These are phyloP conservation scores for Otolemur crassicaudatus DNA, from an alignment of 2,797 vertebrate genomes.

Conservation along the genomic window DNA sequence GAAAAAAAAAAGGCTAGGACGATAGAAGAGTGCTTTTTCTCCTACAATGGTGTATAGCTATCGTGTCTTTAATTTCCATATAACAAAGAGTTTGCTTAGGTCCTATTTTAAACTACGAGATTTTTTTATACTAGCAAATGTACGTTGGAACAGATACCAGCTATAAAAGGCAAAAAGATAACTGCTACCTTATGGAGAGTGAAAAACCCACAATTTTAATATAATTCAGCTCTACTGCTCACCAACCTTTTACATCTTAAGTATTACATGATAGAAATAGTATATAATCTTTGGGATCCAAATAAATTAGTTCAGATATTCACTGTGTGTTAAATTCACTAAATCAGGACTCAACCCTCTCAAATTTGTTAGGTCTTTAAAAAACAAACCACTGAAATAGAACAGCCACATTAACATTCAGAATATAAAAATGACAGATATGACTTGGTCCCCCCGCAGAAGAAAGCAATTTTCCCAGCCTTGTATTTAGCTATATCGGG, in stretches of 20 bases:
- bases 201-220: constrained; percentile 63
- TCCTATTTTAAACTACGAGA: constrained; percentile 57
- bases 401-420: constrained; percentile 74
- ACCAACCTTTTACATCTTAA: constrained; percentile 73
- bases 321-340: constrained; percentile 70
- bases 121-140: constrained; percentile 54
- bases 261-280: constrained; percentile 75
- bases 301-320: constrained; percentile 78
- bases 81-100: constrained; percentile 54
- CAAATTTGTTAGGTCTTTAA: constrained; percentile 73
- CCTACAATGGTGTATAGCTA: not conserved
- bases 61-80: constrained; percentile 4
- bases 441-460: constrained; percentile 63
- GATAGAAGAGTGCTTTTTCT: not conserved
- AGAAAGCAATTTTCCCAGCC: constrained; percentile 64
- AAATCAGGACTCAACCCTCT: constrained; percentile 71
- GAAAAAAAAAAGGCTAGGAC: not conserved
- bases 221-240: constrained; percentile 60
- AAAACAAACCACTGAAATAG: constrained; percentile 70
- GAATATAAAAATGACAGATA: constrained; percentile 70
- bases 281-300: constrained; percentile 76
- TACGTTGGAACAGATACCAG: constrained; percentile 56
- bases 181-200: constrained; percentile 42
- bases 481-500: constrained; percentile 68
- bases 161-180: constrained; percentile 68